Conservation (phyloP, 2,888 invertebrate species). For the Epiperipatus broadwayi region DNA sequence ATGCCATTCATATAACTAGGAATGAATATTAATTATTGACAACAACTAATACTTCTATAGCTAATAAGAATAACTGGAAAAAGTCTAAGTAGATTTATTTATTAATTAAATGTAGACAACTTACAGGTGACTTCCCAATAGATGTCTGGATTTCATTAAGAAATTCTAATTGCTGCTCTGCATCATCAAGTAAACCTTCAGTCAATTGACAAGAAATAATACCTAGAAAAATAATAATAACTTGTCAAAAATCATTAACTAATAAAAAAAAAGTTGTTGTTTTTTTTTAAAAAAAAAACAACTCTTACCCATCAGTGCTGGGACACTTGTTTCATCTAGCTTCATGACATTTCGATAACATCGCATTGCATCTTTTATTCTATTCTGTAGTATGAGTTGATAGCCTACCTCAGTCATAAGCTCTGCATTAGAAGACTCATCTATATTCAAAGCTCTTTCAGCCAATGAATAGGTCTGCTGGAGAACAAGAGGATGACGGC, state of each 20-base stretch:
- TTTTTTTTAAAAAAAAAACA: background rate
- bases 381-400: slow-evolving; percentile 50
- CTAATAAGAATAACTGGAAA: too few species aligned
- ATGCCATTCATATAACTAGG: too few species aligned
- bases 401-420: slow-evolving; percentile 63
- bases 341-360: slow-evolving; percentile 62
- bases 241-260: background rate
- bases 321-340: slow-evolving; percentile 58
- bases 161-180: slow-evolving; percentile 61
- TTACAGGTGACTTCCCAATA: slow-evolving; percentile 41
- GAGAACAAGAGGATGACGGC: slow-evolving; percentile 40
- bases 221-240: slow-evolving; percentile 31
- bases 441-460: slow-evolving; percentile 56
- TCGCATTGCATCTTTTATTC: slow-evolving; percentile 53
- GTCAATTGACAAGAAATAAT: slow-evolving; percentile 59
- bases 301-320: slow-evolving; percentile 38
- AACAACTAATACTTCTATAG: too few species aligned
- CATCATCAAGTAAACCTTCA: slow-evolving; percentile 42
- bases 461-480: slow-evolving; percentile 51
- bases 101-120: too few species aligned
- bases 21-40: too few species aligned
- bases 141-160: slow-evolving; percentile 57
- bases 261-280: slow-evolving; percentile 1
- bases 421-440: slow-evolving; percentile 44
- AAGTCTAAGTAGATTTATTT: too few species aligned